Base-by-base conservation (phyloP, 2,113 vertebrate species). In the Chaetodon trifascialis region DNA sequence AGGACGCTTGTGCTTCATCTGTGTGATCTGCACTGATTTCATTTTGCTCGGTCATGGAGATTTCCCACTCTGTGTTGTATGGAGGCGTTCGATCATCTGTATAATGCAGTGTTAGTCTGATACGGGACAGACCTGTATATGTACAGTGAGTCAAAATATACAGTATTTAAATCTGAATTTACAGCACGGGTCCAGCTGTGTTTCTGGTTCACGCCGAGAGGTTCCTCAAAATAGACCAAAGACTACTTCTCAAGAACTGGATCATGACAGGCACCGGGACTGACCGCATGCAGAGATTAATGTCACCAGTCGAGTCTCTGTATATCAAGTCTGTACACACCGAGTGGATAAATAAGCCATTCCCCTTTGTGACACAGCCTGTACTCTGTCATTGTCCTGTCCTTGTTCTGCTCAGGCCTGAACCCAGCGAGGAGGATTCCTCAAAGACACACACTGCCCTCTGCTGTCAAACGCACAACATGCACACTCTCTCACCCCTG, bases 371-470 rank as follows among this genome's bases (percentile, higher is more conserved):
- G 79, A 83, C 72, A 63, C 56, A 42, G 84, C 64, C 74, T 82
- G 63, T 21, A 14, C 58, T 80, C 73, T 62, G 88, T 72, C 70
- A 75, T 64, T 36, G 75, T 72, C 71, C 76, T 58, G 71, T 84
- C 80, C 71, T 85, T 67, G 75, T 82, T 78, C 25, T 38, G 30
- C 70, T 70, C 38, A 25, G 56, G 73, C 58, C 69, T 81, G 70
- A 89, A 75, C 58, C 25, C 0, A 60, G 17, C 0, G 0, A 77
- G 70, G 63, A 67, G 73, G 46, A 75, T 67, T 76, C 65, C 69
- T 86, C 83, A 86, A 84, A 89, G 86, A 88, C 66, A 64, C 82
- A 91, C 80, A 80, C 90, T 91, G 89, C 93, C 92, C 91, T 90
- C 91, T 91, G 81, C 89, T 93, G 89, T 87, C 87, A 84, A 78